A percentile compares a stretch with the other conserved stretches of the same genome.
phyloP scores from a whole-genome alignment of 2,797 vertebrate genomes.

The Etheostoma nigrum region DNA sequence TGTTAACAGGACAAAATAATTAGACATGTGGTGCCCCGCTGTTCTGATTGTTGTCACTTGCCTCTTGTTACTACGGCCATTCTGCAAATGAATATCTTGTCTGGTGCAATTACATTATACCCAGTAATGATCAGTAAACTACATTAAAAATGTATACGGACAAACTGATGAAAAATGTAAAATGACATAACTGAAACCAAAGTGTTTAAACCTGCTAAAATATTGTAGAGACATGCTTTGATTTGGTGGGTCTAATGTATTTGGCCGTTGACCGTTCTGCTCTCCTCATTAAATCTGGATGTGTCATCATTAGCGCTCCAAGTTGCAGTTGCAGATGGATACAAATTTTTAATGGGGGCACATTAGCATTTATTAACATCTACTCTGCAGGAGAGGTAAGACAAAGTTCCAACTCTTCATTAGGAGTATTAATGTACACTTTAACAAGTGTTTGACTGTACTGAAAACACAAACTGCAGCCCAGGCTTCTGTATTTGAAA shows the following conservation, averaged over 20 bases:
- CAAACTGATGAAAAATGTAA: background rate
- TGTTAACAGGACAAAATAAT: conserved; percentile 1
- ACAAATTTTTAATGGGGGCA: conserved; percentile 75
- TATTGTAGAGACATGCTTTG: conserved; percentile 28
- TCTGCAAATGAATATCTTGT: conserved; percentile 1
- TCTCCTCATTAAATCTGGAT: conserved; percentile 69
- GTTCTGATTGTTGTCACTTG: background rate
- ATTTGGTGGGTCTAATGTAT: conserved; percentile 37
- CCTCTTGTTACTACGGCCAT: background rate
- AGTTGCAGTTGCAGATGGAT: conserved; percentile 73
- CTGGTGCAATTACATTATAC: background rate
- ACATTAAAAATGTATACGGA: background rate
- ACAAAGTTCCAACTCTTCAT: conserved; percentile 68
- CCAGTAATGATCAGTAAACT: background rate
- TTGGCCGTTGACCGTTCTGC: conserved; percentile 50
- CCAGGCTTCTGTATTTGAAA: conserved; percentile 16
- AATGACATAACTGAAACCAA: background rate
- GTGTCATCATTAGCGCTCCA: conserved; percentile 70
- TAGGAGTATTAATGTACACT: conserved; percentile 62
- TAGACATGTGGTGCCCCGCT: background rate
- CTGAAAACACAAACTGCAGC: conserved; percentile 39
- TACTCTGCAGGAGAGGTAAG: conserved; percentile 66
- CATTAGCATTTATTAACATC: conserved; percentile 81
- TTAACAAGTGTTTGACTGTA: conserved; percentile 39
- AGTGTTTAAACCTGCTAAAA: conserved; percentile 14